Evolutionary conservation across 1,140 invertebrate genomes (phyloP), one percentile per base, ranked within the genome.

Genomic region (Archegozetes longisetosus): DNA sequence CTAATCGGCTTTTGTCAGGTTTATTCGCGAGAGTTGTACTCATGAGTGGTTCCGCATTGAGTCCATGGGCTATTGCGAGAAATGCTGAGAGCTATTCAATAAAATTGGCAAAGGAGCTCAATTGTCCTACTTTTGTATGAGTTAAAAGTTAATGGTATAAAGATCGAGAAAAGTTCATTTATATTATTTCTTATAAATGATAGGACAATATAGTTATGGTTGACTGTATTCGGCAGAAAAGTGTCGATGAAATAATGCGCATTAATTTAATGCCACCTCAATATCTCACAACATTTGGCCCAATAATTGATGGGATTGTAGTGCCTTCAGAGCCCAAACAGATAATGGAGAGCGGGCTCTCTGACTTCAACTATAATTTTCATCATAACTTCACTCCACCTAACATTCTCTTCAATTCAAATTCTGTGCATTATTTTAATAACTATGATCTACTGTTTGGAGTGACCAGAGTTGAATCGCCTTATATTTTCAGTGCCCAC

Each of bases 391-490:
- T 47, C 48, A 62, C 59, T 84, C 12, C 75, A 78, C 63, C 75
- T 88, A 24, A 80, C 85, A 63, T 79, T 84, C 46, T 86, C 86
- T 13, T 86, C 86, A 4, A 88, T 88, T 68, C 79, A 87, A 63
- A 65, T 67, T 28, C 57, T n/a, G 28, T 40, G 6, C 32, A 40
- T 17, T 40, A 17, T 51, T 46, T 61, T 47, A 64, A 59, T 29
- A 61, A 66, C 26, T 91, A 90, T 71, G 90, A 94, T 72, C 75
- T 98, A 17, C 82, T 98, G 78, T 79, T 95, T 58, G 93, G 94
- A 1, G 86, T 95, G n/a, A 89, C 87, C 3, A 83, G 90, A 70
- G 84, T 89, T 64, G 90, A 95, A 71, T 86, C 86, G 62, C 87
- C 87, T 68, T 82, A 88, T 67, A 77, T 87, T 27, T 83, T 97